Evolutionary conservation across 2,113 vertebrate species (phyloP).

Genomic region (Andinoacara biseriatus): DNA sequence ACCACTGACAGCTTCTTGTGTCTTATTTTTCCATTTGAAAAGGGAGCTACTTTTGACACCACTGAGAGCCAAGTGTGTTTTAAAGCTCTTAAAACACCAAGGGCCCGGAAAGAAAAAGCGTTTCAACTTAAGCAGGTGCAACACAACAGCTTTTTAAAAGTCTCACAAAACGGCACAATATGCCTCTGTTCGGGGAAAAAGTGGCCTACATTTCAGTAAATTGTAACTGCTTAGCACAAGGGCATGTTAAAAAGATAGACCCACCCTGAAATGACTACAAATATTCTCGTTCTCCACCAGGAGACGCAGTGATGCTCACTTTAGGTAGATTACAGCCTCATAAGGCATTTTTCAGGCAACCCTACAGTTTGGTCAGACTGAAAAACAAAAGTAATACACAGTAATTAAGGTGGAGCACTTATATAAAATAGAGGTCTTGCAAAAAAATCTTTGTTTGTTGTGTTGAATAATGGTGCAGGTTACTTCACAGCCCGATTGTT

Average conservation of each 20-base stretch:
- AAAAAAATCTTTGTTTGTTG: background rate
- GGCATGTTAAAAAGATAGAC: background rate
- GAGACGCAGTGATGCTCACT: background rate
- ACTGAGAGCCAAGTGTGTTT: slow-evolving; percentile 33
- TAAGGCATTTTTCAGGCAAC: background rate
- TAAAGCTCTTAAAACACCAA: slow-evolving; percentile 49
- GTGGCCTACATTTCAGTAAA: slow-evolving; percentile 29
- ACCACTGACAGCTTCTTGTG: slow-evolving; percentile 39
- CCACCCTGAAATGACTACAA: background rate
- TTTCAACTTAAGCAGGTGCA: slow-evolving; percentile 39
- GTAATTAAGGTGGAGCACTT: background rate
- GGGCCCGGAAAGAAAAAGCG: background rate
- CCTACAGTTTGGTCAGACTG: background rate
- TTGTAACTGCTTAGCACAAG: background rate
- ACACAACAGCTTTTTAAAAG: slow-evolving; percentile 14
- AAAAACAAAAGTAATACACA: background rate
- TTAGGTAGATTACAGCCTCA: background rate
- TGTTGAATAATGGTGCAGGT: background rate
- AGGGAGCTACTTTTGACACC: slow-evolving; percentile 44
- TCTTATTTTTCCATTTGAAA: slow-evolving; percentile 56
- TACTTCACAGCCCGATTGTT: background rate
- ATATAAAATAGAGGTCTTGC: background rate
- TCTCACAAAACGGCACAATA: slow-evolving; percentile 23
- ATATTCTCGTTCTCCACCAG: background rate
- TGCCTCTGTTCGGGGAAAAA: background rate